Conservation (phyloP, 2,888 invertebrate species). For the Priocnemis perturbator region DNA sequence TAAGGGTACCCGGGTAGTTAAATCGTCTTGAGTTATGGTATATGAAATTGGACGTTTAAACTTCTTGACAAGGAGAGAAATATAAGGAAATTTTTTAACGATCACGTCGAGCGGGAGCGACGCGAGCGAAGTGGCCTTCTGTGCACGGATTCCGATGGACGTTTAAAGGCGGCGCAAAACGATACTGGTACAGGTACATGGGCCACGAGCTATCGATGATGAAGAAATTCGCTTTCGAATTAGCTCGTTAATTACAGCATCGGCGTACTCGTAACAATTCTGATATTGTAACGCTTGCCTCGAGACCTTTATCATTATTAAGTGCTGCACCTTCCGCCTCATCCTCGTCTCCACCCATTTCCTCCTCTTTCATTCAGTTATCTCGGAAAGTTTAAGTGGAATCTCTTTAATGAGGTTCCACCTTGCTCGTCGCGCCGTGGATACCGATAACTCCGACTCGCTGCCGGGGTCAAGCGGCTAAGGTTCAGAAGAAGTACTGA, state of each 20-base stretch:
- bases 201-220: too few relatives aligned
- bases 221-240: too few relatives aligned
- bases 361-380: slow-evolving; percentile 19
- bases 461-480: slow-evolving; percentile 43
- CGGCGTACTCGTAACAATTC: too few relatives aligned
- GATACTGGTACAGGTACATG: too few relatives aligned
- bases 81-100: too few relatives aligned
- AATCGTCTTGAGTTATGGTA: slow-evolving; percentile 22
- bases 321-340: background rate
- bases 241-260: too few relatives aligned
- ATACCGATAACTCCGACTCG: slow-evolving; percentile 48
- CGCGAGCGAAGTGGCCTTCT: too few relatives aligned
- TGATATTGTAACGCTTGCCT: background rate
- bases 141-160: too few relatives aligned
- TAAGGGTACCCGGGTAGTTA: slow-evolving; percentile 34
- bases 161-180: too few relatives aligned
- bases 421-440: slow-evolving; percentile 27
- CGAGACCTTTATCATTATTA: slow-evolving; percentile 5
- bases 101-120: too few relatives aligned
- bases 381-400: slow-evolving; percentile 16
- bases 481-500: slow-evolving; percentile 46
- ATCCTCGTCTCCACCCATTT: background rate
- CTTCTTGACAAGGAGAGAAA: background rate
- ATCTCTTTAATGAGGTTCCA: slow-evolving; percentile 12
- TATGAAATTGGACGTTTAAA: slow-evolving; percentile 30